Evolutionary conservation across 37 sponge, comb jelly and placozoan species (phyloP).

Genomic region (Halichondria panicea): DNA sequence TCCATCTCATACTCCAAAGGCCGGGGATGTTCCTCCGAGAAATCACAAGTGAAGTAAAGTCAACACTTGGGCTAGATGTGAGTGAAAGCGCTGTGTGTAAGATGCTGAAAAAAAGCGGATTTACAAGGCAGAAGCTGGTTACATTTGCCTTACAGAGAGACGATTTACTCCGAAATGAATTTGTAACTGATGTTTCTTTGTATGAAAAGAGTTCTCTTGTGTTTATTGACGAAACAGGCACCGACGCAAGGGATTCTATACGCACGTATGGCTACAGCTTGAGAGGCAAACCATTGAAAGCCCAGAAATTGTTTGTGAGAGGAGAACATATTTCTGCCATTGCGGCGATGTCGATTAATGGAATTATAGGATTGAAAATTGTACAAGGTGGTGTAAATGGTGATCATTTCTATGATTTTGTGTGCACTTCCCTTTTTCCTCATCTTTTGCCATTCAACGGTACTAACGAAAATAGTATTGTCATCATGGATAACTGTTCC

Average conservation of each 20-base stretch:
- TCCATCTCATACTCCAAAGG: background rate
- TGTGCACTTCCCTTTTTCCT: background rate
- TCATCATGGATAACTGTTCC: background rate
- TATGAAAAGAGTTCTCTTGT: background rate
- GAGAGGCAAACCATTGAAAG: background rate
- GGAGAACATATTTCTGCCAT: constrained; percentile 1
- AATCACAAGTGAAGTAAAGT: background rate
- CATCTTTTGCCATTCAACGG: constrained; percentile 5
- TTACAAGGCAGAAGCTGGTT: background rate
- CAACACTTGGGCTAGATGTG: background rate
- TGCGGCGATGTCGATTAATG: background rate
- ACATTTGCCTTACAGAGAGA: background rate
- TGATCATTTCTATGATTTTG: background rate
- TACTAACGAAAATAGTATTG: background rate
- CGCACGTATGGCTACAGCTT: constrained; percentile 3
- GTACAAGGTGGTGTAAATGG: constrained; percentile 3
- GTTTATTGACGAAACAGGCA: constrained; percentile 1
- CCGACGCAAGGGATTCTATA: background rate
- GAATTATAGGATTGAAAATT: background rate
- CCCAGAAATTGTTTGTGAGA: background rate
- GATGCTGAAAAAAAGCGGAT: constrained; percentile 1
- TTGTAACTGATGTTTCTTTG: background rate
- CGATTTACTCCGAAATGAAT: background rate
- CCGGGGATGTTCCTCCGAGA: no score
- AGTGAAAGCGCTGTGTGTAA: no score